These are phyloP conservation scores for Benthosema pterotum DNA, from an alignment of 2,797 vertebrate species.

Conservation along the genomic window DNA sequence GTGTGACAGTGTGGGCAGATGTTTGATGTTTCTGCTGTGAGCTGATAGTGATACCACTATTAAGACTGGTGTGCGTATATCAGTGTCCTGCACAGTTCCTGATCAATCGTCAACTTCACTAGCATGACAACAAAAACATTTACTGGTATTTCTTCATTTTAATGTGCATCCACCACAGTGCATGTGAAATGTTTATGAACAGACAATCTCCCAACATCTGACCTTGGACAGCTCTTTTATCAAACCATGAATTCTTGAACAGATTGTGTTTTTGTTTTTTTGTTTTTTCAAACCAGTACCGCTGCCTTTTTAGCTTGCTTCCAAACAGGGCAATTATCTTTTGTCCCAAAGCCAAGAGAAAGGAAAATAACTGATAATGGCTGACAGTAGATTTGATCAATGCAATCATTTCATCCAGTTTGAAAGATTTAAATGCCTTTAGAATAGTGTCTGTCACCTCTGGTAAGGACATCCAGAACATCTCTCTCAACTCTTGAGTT, in stretches of 20 bases:
- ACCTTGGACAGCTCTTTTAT: conserved; percentile 74
- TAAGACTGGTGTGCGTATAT: too few species aligned
- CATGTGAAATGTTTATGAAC: conserved; percentile 60
- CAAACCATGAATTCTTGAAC: conserved; percentile 66
- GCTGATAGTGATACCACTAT: too few species aligned
- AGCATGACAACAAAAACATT: conserved; percentile 17
- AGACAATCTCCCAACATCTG: conserved; percentile 52
- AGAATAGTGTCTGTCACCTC: conserved; percentile 39
- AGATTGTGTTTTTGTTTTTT: conserved; percentile 66
- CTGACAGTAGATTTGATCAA: conserved; percentile 53
- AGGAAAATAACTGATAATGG: conserved; percentile 35
- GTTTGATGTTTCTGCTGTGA: too few species aligned
- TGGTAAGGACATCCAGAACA: conserved; percentile 51
- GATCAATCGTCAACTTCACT: neutral
- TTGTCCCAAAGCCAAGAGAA: conserved; percentile 33
- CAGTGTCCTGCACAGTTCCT: too few species aligned
- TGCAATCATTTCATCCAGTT: conserved; percentile 45
- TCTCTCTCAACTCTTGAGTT: too few species aligned
- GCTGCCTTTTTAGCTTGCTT: conserved; percentile 23
- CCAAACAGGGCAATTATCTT: conserved; percentile 32
- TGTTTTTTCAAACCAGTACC: conserved; percentile 43
- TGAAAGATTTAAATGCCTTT: conserved; percentile 43
- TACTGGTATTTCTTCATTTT: conserved; percentile 26
- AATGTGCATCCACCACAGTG: conserved; percentile 23
- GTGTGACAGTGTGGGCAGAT: too few species aligned